Conservation (phyloP, 2,797 vertebrate species). For the Dendrocincla tyrannina region DNA sequence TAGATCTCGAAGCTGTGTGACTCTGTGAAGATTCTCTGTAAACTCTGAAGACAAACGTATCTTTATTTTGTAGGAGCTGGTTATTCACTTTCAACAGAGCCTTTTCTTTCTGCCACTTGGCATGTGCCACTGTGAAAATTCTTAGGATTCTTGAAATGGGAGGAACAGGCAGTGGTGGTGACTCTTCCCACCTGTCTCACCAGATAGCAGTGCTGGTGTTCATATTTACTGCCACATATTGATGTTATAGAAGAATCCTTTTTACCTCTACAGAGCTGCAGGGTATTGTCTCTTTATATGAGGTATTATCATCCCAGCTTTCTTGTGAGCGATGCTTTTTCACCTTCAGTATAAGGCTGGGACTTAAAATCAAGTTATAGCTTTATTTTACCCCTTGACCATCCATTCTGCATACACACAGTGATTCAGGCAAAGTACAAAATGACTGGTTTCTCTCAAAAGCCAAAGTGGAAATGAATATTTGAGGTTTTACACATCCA, state of each 20-base stretch:
- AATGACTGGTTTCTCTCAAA: not conserved
- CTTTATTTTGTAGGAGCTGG: not conserved
- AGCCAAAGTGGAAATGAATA: not conserved
- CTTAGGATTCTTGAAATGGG: not conserved
- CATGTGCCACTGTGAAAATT: not conserved
- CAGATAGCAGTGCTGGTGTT: not conserved
- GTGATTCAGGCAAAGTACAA: not conserved
- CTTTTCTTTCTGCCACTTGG: not conserved
- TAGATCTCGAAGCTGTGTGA: not conserved
- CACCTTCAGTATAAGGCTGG: not conserved
- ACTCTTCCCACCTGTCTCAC: not conserved
- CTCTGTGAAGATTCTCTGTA: not conserved
- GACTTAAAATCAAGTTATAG: not conserved
- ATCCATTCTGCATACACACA: not conserved
- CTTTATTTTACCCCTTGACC: not conserved
- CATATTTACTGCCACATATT: not conserved
- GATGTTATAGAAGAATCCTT: not conserved
- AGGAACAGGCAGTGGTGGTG: not conserved
- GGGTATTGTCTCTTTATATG: not conserved
- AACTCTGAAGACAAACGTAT: not conserved
- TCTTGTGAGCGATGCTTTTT: not conserved
- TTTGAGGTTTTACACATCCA: not conserved
- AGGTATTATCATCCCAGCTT: not conserved
- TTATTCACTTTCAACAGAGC: not conserved
- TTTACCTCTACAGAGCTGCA: not conserved